Evolutionary conservation across 2,888 invertebrate genomes (phyloP).

Genomic region (Nematopogon swammerdamellus): DNA sequence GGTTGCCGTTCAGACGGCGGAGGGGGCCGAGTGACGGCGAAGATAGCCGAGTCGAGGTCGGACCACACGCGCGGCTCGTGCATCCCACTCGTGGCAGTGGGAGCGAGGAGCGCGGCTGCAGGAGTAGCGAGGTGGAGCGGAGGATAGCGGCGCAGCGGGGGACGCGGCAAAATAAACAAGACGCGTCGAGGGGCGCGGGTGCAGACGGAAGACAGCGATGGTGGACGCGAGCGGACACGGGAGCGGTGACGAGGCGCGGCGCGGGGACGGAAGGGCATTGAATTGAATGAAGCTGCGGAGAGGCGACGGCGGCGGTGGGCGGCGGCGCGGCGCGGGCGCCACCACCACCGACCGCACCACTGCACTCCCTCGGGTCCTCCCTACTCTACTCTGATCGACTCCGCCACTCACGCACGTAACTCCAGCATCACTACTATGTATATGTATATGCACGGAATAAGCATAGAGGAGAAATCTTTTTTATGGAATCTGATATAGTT

Average conservation of each 20-base stretch:
- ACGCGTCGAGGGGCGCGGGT: constrained; percentile 15
- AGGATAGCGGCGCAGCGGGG: constrained; percentile 14
- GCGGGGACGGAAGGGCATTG: constrained; percentile 1
- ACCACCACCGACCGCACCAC: constrained; percentile 7
- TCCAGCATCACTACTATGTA: too few species aligned
- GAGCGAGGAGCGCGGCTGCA: constrained; percentile 12
- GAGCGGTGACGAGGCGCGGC: neutral
- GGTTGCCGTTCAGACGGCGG: constrained; percentile 47
- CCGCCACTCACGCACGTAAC: too few species aligned
- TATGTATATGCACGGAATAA: too few species aligned
- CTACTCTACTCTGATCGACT: neutral
- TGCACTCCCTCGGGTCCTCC: constrained; percentile 2
- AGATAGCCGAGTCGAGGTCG: constrained; percentile 29
- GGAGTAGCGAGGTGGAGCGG: neutral
- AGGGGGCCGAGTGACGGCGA: constrained; percentile 31
- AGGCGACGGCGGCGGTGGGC: too few species aligned
- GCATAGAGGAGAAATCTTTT: too few species aligned
- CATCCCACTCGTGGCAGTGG: constrained; percentile 30
- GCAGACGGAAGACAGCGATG: neutral
- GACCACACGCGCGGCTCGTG: constrained; percentile 42
- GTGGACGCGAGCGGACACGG: neutral
- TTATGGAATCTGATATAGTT: too few species aligned
- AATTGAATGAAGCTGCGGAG: constrained; percentile 36
- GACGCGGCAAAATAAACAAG: constrained; percentile 37
- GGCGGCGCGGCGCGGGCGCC: constrained; percentile 21